These are phyloP conservation scores for Cotesia glomerata DNA, from an alignment of 1,140 invertebrate species.

Conservation along the genomic window DNA sequence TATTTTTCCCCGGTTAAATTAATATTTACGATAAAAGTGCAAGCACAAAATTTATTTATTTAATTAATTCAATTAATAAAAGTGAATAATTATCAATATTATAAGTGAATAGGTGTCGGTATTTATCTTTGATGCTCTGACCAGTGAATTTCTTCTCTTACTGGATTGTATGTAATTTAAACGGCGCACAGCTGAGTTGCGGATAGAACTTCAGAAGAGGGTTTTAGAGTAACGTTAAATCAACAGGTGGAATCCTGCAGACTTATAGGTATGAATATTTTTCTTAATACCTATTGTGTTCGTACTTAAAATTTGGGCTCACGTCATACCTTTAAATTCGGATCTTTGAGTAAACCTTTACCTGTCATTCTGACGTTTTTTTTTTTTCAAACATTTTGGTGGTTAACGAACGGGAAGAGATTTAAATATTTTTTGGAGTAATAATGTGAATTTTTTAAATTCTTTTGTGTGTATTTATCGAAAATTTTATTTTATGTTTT, in stretches of 20 bases:
- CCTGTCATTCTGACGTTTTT: too few relatives aligned
- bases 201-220: background rate
- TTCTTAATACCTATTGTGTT: background rate
- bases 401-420: too few relatives aligned
- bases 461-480: too few relatives aligned
- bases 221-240: slow-evolving; percentile 22
- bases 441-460: too few relatives aligned
- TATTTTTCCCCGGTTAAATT: too few relatives aligned
- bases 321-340: too few relatives aligned
- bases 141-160: background rate
- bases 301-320: too few relatives aligned
- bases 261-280: slow-evolving; percentile 42
- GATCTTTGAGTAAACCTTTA: too few relatives aligned
- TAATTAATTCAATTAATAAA: background rate
- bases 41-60: too few relatives aligned
- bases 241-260: slow-evolving; percentile 54
- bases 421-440: too few relatives aligned
- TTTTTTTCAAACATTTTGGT: too few relatives aligned
- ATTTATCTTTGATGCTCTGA: background rate
- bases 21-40: background rate
- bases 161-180: background rate
- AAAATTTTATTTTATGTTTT: too few relatives aligned
- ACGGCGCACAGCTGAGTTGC: background rate
- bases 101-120: background rate
- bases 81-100: background rate